Conservation (phyloP, 2,797 vertebrate genomes). For the Bovichtus variegatus region DNA sequence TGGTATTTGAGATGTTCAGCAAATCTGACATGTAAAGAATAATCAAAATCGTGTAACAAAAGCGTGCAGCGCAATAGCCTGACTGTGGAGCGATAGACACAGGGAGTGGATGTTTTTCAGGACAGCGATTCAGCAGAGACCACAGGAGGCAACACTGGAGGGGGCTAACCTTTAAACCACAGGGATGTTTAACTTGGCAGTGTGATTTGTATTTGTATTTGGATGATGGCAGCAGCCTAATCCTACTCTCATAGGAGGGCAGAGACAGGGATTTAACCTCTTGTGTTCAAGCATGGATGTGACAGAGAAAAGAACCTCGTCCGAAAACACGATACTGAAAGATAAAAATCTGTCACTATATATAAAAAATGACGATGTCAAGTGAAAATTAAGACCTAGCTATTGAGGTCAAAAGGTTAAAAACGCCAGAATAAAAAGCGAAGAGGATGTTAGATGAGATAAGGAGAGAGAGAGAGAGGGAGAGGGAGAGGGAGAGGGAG, state of each 20-base stretch:
- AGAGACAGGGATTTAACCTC: slow-evolving; percentile 51
- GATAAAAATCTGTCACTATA: slow-evolving; percentile 15
- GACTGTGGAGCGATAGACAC: slow-evolving; percentile 37
- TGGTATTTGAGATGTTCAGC: slow-evolving; percentile 20
- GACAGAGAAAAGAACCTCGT: slow-evolving; percentile 27
- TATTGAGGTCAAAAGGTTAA: slow-evolving; percentile 71
- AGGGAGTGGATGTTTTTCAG: slow-evolving; percentile 55
- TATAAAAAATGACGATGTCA: slow-evolving; percentile 29
- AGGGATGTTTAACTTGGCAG: slow-evolving; percentile 58
- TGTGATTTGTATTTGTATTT: slow-evolving; percentile 60
- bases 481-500: background rate
- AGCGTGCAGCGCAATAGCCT: slow-evolving; percentile 17
- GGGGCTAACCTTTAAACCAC: slow-evolving; percentile 64
- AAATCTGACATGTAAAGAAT: slow-evolving; percentile 33
- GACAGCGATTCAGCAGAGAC: slow-evolving; percentile 45
- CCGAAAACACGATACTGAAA: background rate
- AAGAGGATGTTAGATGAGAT: slow-evolving; percentile 50
- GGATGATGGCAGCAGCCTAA: slow-evolving; percentile 56
- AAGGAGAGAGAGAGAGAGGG: background rate
- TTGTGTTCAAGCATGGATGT: slow-evolving; percentile 17
- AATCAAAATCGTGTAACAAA: slow-evolving; percentile 18
- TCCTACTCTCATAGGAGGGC: slow-evolving; percentile 43
- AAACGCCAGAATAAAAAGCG: slow-evolving; percentile 38
- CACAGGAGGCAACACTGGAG: slow-evolving; percentile 43
- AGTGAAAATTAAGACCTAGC: slow-evolving; percentile 22